Percentiles rank a stretch among this genome's conserved stretches.
Conservation (phyloP, 2,888 invertebrate species). For the Sepioteuthis lessoniana region DNA sequence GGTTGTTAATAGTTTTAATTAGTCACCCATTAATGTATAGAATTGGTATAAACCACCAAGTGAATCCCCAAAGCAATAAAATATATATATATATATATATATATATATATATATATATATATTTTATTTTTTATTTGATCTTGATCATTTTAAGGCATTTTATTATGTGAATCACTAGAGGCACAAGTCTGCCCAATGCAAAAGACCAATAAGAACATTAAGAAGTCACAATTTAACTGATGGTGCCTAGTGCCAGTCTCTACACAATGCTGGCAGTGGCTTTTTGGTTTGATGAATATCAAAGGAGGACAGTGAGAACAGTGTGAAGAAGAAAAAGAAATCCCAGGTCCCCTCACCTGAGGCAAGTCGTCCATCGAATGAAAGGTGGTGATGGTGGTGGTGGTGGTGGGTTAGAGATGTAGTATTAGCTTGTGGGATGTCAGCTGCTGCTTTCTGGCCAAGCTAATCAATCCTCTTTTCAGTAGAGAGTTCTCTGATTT, state of each 20-base stretch:
- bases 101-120: no score
- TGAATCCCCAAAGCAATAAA: no score
- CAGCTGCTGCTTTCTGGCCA: constrained; percentile 33
- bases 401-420: background rate
- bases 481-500: background rate
- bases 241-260: background rate
- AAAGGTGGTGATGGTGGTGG: background rate
- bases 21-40: no score
- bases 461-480: constrained; percentile 23
- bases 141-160: no score
- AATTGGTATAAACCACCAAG: no score
- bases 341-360: background rate
- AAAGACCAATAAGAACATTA: background rate
- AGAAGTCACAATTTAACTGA: background rate
- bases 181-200: background rate
- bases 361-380: constrained; percentile 18
- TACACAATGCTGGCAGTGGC: background rate
- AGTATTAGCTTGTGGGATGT: constrained; percentile 20
- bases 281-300: background rate
- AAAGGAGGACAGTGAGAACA: background rate
- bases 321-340: background rate
- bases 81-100: no score
- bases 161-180: no score
- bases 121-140: no score
- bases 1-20: no score